A percentile compares a stretch with the other conserved stretches of the same genome.
Conservation (phyloP, 1,140 invertebrate species). For the Portunus trituberculatus region DNA sequence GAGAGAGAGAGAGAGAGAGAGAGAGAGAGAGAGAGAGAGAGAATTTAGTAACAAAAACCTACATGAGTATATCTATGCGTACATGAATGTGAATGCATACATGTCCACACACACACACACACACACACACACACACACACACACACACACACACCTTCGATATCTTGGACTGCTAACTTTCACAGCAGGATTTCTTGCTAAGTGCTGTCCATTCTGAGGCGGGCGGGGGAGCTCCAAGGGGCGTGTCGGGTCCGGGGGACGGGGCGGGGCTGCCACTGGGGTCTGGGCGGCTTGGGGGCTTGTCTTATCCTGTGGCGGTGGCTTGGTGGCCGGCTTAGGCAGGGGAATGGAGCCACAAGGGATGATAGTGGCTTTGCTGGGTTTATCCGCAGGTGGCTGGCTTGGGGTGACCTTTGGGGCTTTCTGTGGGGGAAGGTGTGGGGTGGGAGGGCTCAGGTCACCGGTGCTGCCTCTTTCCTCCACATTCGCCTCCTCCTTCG, state of each 20-base stretch:
- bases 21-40: neutral
- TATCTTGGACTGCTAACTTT: neutral
- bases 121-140: no score
- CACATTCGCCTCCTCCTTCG: neutral
- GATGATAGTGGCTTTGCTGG: neutral
- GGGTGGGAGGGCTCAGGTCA: constrained; percentile 52
- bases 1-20: neutral
- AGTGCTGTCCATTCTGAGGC: constrained; percentile 61
- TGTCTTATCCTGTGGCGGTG: neutral
- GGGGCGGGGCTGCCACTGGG: constrained; percentile 5
- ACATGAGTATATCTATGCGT: neutral
- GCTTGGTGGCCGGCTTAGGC: constrained; percentile 46
- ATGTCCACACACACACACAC: neutral
- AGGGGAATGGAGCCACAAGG: constrained; percentile 58
- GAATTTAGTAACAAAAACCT: no score
- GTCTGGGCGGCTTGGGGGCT: neutral
- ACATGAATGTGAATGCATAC: neutral
- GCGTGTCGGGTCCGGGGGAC: neutral
- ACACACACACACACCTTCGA: neutral
- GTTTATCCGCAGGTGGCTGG: constrained; percentile 1
- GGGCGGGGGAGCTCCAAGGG: constrained; percentile 48
- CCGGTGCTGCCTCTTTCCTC: constrained; percentile 21
- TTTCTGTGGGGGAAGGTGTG: neutral
- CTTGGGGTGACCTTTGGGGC: neutral
- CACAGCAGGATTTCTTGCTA: neutral